Conservation (phyloP, 92 coral and sea anemone species). For the Phymanthus crucifer region DNA sequence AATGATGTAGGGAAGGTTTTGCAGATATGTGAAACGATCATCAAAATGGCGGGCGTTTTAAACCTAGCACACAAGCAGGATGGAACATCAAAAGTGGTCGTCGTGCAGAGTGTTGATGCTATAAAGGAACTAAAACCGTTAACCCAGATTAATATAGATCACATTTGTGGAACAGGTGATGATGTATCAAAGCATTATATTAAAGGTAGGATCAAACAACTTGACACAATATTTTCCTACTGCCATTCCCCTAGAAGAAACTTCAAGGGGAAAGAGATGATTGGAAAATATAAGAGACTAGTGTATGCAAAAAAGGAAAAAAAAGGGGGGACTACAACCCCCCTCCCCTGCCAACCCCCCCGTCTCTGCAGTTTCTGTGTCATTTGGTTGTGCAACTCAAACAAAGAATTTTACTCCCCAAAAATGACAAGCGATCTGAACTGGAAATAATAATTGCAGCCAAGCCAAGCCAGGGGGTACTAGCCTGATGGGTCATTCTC, state of each 20-base stretch:
- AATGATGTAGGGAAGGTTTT: not conserved
- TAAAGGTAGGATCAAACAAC: constrained; percentile 26
- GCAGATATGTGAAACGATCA: not conserved
- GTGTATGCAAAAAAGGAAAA: too few relatives aligned
- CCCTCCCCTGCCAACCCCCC: too few relatives aligned
- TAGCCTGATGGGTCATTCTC: too few relatives aligned
- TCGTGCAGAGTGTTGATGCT: not conserved
- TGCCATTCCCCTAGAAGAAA: not conserved
- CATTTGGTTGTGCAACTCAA: too few relatives aligned
- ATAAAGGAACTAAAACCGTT: constrained; percentile 15
- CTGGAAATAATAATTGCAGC: too few relatives aligned
- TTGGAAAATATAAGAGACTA: too few relatives aligned
- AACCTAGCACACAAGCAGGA: not conserved
- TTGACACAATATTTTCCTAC: not conserved
- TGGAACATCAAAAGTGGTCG: not conserved
- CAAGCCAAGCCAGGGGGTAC: too few relatives aligned
- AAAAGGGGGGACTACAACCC: too few relatives aligned
- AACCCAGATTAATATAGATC: not conserved
- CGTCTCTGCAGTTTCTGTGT: too few relatives aligned
- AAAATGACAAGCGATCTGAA: too few relatives aligned
- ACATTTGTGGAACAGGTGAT: constrained; percentile 7
- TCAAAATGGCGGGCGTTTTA: constrained; percentile 40
- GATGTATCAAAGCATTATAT: constrained; percentile 25
- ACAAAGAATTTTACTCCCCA: too few relatives aligned
- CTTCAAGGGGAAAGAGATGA: too few relatives aligned